These are phyloP conservation scores for Erethizon dorsatum DNA, from an alignment of 2,797 vertebrate species.

Conservation along the genomic window DNA sequence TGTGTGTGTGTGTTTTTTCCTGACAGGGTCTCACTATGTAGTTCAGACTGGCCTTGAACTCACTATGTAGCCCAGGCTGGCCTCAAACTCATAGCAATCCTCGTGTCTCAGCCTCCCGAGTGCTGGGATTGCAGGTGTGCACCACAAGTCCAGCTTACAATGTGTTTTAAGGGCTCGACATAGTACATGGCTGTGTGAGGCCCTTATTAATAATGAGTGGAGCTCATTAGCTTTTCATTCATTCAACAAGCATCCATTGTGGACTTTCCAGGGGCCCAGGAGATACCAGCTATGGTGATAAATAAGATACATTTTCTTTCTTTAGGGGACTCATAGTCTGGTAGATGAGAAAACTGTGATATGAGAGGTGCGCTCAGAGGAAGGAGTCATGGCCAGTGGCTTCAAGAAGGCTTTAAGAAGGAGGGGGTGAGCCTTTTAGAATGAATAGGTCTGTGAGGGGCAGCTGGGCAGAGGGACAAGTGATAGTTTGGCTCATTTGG, in stretches of 20 bases:
- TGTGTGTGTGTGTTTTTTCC: neutral
- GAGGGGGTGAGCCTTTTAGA: neutral
- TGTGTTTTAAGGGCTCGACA: neutral
- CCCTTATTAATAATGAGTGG: neutral
- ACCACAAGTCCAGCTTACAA: neutral
- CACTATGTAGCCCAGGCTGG: neutral
- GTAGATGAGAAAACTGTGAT: slow-evolving; percentile 19
- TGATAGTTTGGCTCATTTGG: neutral
- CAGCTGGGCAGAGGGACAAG: neutral
- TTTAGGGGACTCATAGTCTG: neutral
- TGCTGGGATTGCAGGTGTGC: neutral
- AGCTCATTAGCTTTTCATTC: neutral
- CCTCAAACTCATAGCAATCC: neutral
- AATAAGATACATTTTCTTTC: slow-evolving; percentile 36
- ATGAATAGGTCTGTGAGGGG: slow-evolving; percentile 4
- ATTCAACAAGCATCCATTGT: neutral
- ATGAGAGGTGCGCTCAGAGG: neutral
- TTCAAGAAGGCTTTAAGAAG: slow-evolving; percentile 1
- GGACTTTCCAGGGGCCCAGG: neutral
- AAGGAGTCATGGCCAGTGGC: neutral
- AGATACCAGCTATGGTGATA: neutral
- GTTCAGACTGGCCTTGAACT: neutral
- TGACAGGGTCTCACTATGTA: neutral
- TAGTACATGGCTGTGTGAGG: neutral
- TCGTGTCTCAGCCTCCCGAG: neutral